A percentile compares a stretch with the other conserved stretches of the same genome.
phyloP scores from a whole-genome alignment of 2,113 vertebrate genomes.

The Solea senegalensis region DNA sequence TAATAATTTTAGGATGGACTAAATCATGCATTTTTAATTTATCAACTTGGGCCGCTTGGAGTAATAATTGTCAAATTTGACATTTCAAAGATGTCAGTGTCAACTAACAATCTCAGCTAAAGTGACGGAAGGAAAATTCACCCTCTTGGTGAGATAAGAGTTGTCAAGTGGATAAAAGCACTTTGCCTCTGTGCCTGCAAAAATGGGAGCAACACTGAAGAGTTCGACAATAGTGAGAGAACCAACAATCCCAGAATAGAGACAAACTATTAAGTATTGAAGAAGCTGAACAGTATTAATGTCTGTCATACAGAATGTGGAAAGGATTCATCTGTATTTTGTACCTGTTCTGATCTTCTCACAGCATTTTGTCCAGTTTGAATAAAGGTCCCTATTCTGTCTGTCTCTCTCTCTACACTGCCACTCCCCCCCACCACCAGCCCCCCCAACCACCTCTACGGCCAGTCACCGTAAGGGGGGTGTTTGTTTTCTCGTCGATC shows the following conservation, averaged over 20 bases:
- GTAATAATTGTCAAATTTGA: background rate
- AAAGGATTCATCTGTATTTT: constrained; percentile 40
- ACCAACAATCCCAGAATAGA: constrained; percentile 49
- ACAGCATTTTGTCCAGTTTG: constrained; percentile 43
- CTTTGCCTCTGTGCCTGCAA: constrained; percentile 26
- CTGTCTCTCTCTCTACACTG: constrained; percentile 71
- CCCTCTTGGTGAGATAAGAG: background rate
- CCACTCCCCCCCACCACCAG: constrained; percentile 45
- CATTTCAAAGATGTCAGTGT: too few relatives aligned
- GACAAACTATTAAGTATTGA: constrained; percentile 41
- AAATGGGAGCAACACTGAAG: constrained; percentile 38
- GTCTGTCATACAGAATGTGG: constrained; percentile 59
- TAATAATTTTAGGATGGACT: background rate
- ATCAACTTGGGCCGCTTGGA: too few relatives aligned
- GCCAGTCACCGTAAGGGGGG: constrained; percentile 9
- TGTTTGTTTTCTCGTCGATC: constrained; percentile 28
- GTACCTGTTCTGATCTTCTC: constrained; percentile 51
- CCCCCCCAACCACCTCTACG: constrained; percentile 21
- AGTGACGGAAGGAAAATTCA: constrained; percentile 32
- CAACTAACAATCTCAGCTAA: constrained; percentile 1
- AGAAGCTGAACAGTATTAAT: constrained; percentile 60
- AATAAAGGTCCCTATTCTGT: constrained; percentile 55
- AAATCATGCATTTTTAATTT: too few relatives aligned
- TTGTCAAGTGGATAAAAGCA: background rate
- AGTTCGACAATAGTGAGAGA: constrained; percentile 46